Evolutionary conservation across 1,140 invertebrate genomes (phyloP).

Genomic region (Harlomillsia oculata): DNA sequence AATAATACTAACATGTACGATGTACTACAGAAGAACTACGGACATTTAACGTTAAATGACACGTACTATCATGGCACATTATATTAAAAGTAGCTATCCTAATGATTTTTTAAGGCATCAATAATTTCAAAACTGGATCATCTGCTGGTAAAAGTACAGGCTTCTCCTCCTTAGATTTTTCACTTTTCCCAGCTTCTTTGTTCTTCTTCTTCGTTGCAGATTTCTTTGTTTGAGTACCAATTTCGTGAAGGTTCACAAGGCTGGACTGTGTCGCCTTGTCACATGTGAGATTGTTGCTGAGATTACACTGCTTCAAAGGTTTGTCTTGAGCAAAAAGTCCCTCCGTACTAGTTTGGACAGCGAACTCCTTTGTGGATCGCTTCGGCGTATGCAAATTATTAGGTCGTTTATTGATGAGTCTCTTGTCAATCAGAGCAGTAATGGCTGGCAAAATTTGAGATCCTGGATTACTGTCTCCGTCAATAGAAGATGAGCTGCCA

Average conservation of each 20-base stretch:
- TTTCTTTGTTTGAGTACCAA: slow-evolving; percentile 30
- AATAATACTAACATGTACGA: too few relatives aligned
- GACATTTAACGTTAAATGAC: too few relatives aligned
- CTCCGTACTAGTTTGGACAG: slow-evolving; percentile 30
- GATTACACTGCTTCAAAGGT: not conserved
- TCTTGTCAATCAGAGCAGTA: slow-evolving; percentile 24
- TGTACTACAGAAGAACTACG: too few relatives aligned
- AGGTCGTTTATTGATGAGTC: not conserved
- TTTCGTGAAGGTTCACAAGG: slow-evolving; percentile 21
- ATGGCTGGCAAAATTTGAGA: slow-evolving; percentile 30
- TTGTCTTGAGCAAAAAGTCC: not conserved
- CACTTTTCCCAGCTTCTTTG: slow-evolving; percentile 5
- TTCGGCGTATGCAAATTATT: not conserved
- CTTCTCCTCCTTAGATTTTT: slow-evolving; percentile 5
- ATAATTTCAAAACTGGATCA: slow-evolving; percentile 26
- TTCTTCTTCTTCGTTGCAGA: slow-evolving; percentile 30
- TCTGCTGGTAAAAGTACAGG: not conserved
- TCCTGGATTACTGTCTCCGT: slow-evolving; percentile 29
- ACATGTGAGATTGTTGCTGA: slow-evolving; percentile 8
- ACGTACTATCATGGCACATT: too few relatives aligned
- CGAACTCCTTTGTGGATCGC: slow-evolving; percentile 11
- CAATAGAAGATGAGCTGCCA: slow-evolving; percentile 27
- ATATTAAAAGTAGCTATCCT: too few relatives aligned
- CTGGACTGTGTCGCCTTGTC: slow-evolving; percentile 28
- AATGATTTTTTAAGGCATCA: slow-evolving; percentile 21